Conservation (phyloP, 2,888 invertebrate species). For the Cerastis rubricosa region DNA sequence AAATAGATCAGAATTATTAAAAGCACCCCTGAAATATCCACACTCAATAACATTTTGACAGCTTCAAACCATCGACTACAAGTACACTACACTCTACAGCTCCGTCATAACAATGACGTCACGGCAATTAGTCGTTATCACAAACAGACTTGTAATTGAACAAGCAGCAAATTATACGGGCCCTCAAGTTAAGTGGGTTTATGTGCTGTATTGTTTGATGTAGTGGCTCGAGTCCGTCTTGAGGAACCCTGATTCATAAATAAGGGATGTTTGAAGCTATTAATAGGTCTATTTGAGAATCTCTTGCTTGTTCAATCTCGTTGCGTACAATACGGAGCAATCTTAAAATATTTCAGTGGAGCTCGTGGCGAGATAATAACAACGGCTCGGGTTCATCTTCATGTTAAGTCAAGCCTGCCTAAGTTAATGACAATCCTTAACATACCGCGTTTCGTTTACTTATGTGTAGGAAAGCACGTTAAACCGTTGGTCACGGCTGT, state of each 20-base stretch:
- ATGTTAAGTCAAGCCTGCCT: too few species aligned
- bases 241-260: slow-evolving; percentile 37
- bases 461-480: too few species aligned
- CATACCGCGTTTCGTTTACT: too few species aligned
- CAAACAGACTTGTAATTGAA: slow-evolving; percentile 58
- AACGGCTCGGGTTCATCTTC: too few species aligned
- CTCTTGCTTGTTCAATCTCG: not conserved
- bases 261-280: not conserved
- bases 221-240: slow-evolving; percentile 38
- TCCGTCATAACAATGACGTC: slow-evolving; percentile 52
- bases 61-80: slow-evolving; percentile 3
- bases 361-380: too few species aligned
- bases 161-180: slow-evolving; percentile 60
- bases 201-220: slow-evolving; percentile 55
- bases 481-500: too few species aligned
- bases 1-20: not conserved
- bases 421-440: too few species aligned
- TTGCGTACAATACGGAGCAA: not conserved
- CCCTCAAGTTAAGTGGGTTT: slow-evolving; percentile 57
- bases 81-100: not conserved
- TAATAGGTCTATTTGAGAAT: not conserved
- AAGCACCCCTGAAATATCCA: not conserved
- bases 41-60: not conserved
- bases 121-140: slow-evolving; percentile 54
- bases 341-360: not conserved